Evolutionary conservation across 64 coral and sea anemone species (phyloP), one percentile per base, ranked within the genome.

Genomic region (Trachythela sp.): DNA sequence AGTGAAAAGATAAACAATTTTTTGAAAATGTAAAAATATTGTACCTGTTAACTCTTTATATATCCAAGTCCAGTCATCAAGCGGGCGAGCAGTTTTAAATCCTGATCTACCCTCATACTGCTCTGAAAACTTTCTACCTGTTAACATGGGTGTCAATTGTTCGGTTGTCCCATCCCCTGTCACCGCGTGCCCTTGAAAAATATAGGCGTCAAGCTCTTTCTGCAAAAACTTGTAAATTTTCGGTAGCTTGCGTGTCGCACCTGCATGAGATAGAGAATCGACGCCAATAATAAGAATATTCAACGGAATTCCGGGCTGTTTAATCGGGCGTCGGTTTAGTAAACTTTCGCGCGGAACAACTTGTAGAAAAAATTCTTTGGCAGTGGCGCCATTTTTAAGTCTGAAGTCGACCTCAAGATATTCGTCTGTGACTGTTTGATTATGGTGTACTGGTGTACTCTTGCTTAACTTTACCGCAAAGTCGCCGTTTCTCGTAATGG

Each of bases 21-120:
- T 11, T 6, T 11, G 11, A 45, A 11, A 45, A 45, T 18, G 8
- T n/a, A 7, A 6, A 29, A 0, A 1, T 13, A 1, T 9, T 30
- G 13, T 37, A 80, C 75, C 75, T 80, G 20, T 80, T 2, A 80
- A 18, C 14, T 80, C 8, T 80, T 18, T 80, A 40, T 29, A 80
- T 0, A 80, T 80, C 75, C 75, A 80, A 22, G 75, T 80, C 75
- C 75, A 80, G 13, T 40, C 75, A 35, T 80, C 75, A 40, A 80
- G 5, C 4, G 75, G 30, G 13, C 30, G 20, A 2, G 75, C 75
- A 6, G 27, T 29, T 29, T 15, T 30, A 17, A 18, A 2, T 18
- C 75, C 75, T 9, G 75, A 0, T 30, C 75, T 80, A 3, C 20
- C 75, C 33, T 80, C 75, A 22, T 80, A 80, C 17, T 80, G 75